phyloP scores from a whole-genome alignment of 2,797 vertebrate genomes.

The Lacerta viridis region DNA sequence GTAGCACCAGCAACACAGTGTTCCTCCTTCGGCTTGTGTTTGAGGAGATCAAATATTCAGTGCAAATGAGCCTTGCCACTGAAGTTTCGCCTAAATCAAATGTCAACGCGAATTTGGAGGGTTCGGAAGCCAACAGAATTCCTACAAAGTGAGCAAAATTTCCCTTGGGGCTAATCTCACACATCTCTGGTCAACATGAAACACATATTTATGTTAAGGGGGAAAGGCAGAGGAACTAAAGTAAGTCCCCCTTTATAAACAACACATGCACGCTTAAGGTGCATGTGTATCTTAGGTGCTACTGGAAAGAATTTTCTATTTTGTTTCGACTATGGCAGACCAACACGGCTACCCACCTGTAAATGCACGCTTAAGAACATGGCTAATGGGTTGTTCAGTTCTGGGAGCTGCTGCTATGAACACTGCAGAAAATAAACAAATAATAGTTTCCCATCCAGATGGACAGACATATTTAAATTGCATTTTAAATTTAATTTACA shows the following conservation, averaged over 20 bases:
- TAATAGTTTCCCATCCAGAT: background rate
- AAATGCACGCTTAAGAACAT: fast-evolving
- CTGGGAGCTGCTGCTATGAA: fast-evolving
- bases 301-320: no score
- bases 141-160: background rate
- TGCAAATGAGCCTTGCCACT: background rate
- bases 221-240: background rate
- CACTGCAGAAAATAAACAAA: fast-evolving
- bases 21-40: background rate
- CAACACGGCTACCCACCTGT: no score
- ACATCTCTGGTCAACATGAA: background rate
- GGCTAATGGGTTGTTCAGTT: background rate
- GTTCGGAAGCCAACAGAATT: background rate
- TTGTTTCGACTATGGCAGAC: no score
- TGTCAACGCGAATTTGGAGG: background rate
- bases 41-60: background rate
- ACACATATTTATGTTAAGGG: fast-evolving
- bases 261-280: fast-evolving
- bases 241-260: fast-evolving
- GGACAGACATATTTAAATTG: background rate
- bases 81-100: background rate
- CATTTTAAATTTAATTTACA: background rate
- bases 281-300: no score
- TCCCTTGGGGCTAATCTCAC: background rate
- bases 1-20: background rate